Base-by-base conservation (phyloP, 2,113 vertebrate species). In the Salvelinus alpinus region DNA sequence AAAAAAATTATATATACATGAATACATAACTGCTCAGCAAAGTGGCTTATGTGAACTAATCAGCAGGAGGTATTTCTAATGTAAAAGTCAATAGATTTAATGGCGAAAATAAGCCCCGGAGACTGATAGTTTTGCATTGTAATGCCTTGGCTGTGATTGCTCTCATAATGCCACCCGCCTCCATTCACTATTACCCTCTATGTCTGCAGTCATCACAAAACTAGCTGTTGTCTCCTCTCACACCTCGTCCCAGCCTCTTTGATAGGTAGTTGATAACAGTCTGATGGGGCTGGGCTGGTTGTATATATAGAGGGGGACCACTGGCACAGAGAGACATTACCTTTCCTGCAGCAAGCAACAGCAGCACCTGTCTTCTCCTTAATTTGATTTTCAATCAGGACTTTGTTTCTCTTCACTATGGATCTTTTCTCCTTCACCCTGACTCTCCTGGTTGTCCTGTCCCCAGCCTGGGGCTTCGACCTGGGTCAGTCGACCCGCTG, bases 401-500 rank as follows among this genome's bases (percentile, higher is more conserved):
- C 79, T 76, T 82, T n/a, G 44, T 14, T 24, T 27, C 9, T 0
- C 62, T 6, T 70, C 70, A 81, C 2, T 64, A 93, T 94, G 93
- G 74, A 83, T 76, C 27, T 76, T 0, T 24, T 75, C 74, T 74
- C 87, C 66, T 1, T 88, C 66, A 12, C 75, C 14, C 24, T 89
- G n/a, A 47, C 76, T 68, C 68, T 90, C 7, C 31, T 91, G 38
- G 24, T 72, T 57, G 3, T 92, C 64, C 68, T 88, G 1, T 65
- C 75, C 25, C 57, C 78, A 2, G 59, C 72, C 20, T 62, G 75
- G 34, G 90, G 92, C 5, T 95, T 97, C 54, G 95, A 96, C 87
- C 82, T 96, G 81, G 93, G 95, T 67, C 93, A 96, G 92, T 95
- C 96, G 44, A 97, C 96, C 0, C 96, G 95, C 71, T 97, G 96